Evolutionary conservation across 1,140 invertebrate genomes (phyloP), one percentile per base, ranked within the genome.

Genomic region (Musca vetustissima): DNA sequence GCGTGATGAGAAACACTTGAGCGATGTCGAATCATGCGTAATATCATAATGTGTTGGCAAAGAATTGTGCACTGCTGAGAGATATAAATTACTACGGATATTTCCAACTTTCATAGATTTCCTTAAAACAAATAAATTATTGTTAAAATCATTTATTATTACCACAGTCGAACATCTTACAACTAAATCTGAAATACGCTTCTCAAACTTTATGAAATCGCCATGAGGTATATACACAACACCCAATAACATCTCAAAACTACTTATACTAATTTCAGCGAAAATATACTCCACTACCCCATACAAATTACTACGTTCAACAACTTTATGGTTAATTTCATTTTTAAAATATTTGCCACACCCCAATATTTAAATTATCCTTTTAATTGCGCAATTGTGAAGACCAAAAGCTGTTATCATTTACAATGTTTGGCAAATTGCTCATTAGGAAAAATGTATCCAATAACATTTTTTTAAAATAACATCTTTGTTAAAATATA

Each of bases 111-210:
- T 22, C 14, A 55, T 14, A 22, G 52, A 55, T 22, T 55, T 55
- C 4, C 13, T 9, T 11, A 11, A 2, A 55, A 22, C 22, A 55
- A 55, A 55, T 13, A 55, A 24, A 19, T 24, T 55, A 24, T 55
- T 55, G 14, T 55, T 55, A 55, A 55, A 55, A 19, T 55, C 52
- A 55, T 21, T 22, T 21, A 55, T 55, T 24, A 55, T 22, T 8
- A 55, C 9, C 21, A 55, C 24, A 24, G 21, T 55, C 13, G 19
- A 24, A 22, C 22, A 55, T 21, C 22, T 13, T 24, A 55, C 52
- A 55, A 55, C 11, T 22, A 55, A 55, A 55, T 55, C 52, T 6
- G 11, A 55, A 21, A 55, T 22, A 14, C 14, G 2, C 8, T 24
- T 13, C 24, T 55, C 52, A 55, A 55, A 55, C 3, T 13, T 14